Evolutionary conservation across 2,888 invertebrate genomes (phyloP), one percentile per base, ranked within the genome.

Genomic region (Rotaria socialis): DNA sequence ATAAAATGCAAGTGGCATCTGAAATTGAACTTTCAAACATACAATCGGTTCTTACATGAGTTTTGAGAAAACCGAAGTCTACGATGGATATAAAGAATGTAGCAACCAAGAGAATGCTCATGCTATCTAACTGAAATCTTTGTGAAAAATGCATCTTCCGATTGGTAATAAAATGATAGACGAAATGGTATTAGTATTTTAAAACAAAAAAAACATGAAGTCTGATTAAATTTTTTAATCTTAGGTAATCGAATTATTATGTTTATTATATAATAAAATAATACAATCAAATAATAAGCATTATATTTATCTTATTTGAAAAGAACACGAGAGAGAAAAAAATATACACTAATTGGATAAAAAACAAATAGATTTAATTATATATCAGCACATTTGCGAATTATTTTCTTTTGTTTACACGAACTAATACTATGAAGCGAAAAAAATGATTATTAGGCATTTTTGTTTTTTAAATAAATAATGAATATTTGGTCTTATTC

Each of bases 1-100:
- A 90, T 94, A 95, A 85, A 93, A 92, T 88, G 89, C 90, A 43
- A 92, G 86, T 55, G 86, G 84, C 88, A 89, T 89, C 67, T 67
- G 35, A 27, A 67, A 67, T 19, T 35, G 24, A 52, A 35, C 35
- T 35, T 35, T 35, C 35, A 35, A 35, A 35, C 2, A 35, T 35
- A 35, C 35, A 35, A 35, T 35, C 35, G 35, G 2, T 35, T 35
- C 35, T 35, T 35, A 35, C 35, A 35, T 35, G 1, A 35, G 1
- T 35, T 35, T 35, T 35, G 35, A 35, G 35, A 35, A 35, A 35
- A 35, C 2, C 35, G 35, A 35, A 35, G 35, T 35, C 35, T 35
- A 35, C 35, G 35, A 35, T 35, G 35, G 35, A 35, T 35, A 35
- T 35, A 35, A 35, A 35, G 35, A 35, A 35, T 35, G 35, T 35